A percentile compares a stretch with the other conserved stretches of the same genome.
Evolutionary conservation across 2,888 invertebrate species (phyloP).

Genomic region (Keiferia lycopersicella): DNA sequence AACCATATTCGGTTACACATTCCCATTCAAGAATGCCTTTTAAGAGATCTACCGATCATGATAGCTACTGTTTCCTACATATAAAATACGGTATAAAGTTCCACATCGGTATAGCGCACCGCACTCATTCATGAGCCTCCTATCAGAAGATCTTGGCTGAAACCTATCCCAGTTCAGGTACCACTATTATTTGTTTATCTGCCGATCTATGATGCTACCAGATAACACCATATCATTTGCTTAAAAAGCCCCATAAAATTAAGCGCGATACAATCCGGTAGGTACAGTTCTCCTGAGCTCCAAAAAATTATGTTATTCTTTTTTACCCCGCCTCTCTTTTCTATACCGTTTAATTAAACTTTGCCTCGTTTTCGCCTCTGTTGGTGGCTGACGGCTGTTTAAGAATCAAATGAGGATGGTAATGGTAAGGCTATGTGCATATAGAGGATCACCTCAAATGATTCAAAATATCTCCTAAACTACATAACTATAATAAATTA

Average conservation of each 20-base stretch:
- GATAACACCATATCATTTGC: constrained; percentile 80
- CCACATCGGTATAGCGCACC: constrained; percentile 20
- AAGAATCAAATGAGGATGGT: no score
- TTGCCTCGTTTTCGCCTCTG: no score
- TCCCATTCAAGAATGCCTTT: background rate
- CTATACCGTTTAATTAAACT: no score
- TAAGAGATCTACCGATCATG: background rate
- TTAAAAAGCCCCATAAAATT: constrained; percentile 79
- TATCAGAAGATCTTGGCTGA: constrained; percentile 36
- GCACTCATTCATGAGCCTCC: constrained; percentile 20
- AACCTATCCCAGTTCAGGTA: constrained; percentile 42
- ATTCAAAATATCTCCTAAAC: no score
- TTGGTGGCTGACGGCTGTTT: no score
- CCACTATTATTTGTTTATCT: constrained; percentile 40
- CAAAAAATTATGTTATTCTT: background rate
- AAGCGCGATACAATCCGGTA: constrained; percentile 62
- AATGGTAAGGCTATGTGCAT: no score
- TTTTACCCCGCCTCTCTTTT: no score
- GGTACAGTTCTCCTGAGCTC: constrained; percentile 40
- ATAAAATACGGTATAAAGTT: constrained; percentile 8
- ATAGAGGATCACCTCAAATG: no score
- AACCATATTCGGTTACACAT: constrained; percentile 6
- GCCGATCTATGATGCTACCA: constrained; percentile 56
- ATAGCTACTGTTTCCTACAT: background rate
- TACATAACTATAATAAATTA: no score